A percentile compares a stretch with the other conserved stretches of the same genome.
phyloP scores from a whole-genome alignment of 2,888 invertebrate species.

The Meteorus colon region DNA sequence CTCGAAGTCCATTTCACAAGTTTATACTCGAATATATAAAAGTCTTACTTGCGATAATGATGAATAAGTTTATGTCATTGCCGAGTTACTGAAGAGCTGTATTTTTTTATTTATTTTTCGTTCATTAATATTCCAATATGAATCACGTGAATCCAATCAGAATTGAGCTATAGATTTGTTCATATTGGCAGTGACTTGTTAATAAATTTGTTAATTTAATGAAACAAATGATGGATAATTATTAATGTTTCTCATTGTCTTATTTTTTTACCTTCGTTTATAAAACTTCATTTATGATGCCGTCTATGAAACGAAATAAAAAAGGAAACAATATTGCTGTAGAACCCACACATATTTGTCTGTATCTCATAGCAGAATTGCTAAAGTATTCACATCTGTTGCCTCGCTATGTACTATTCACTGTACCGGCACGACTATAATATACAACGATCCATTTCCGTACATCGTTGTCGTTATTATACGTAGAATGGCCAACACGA shows the following conservation, averaged over 20 bases:
- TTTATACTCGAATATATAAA: background rate
- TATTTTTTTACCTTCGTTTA: background rate
- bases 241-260: too few species aligned
- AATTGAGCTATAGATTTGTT: too few species aligned
- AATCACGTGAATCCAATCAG: too few species aligned
- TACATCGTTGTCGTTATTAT: constrained; percentile 7
- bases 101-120: too few species aligned
- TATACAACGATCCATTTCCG: constrained; percentile 50
- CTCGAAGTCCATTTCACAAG: background rate
- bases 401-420: constrained; percentile 55
- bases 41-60: constrained; percentile 48
- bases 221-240: too few species aligned
- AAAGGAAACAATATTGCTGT: background rate
- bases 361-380: constrained; percentile 63
- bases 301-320: too few species aligned
- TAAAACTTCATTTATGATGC: background rate
- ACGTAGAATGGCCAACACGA: background rate
- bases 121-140: too few species aligned
- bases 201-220: too few species aligned
- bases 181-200: too few species aligned
- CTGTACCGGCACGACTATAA: constrained; percentile 45
- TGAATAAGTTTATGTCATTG: constrained; percentile 52
- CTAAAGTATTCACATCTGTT: constrained; percentile 62
- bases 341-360: constrained; percentile 39
- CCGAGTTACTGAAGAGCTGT: too few species aligned